Evolutionary conservation across 2,797 vertebrate genomes (phyloP).

Genomic region (Bradypus variegatus): DNA sequence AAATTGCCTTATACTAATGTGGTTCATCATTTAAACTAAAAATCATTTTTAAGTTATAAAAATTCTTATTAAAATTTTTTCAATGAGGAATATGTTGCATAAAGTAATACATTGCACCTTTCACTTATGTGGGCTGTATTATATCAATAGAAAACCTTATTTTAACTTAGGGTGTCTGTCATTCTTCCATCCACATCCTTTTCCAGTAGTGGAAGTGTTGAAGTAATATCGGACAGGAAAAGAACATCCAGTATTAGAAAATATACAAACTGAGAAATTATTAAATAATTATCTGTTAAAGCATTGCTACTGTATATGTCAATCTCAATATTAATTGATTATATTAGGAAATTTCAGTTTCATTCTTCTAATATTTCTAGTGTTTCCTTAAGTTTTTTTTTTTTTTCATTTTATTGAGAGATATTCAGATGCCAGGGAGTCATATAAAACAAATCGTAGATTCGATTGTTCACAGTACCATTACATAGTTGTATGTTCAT

Average conservation of each 20-base stretch:
- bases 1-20: background rate
- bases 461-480: too few relatives aligned
- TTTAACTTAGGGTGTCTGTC: constrained; percentile 26
- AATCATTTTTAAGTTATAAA: constrained; percentile 29
- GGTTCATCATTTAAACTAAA: constrained; percentile 10
- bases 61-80: background rate
- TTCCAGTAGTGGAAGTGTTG: background rate
- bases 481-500: too few relatives aligned
- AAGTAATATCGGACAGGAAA: constrained; percentile 1
- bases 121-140: background rate
- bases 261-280: background rate
- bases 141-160: background rate
- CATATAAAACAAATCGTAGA: too few relatives aligned
- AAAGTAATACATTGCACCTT: background rate
- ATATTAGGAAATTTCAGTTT: background rate
- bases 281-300: background rate
- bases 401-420: too few relatives aligned
- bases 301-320: background rate
- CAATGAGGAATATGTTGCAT: background rate
- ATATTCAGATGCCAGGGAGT: too few relatives aligned
- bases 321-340: background rate
- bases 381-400: too few relatives aligned
- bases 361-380: background rate
- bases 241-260: constrained; percentile 6
- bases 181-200: background rate